Base-by-base conservation (phyloP, 2,888 invertebrate species). In the Emesis russula region DNA sequence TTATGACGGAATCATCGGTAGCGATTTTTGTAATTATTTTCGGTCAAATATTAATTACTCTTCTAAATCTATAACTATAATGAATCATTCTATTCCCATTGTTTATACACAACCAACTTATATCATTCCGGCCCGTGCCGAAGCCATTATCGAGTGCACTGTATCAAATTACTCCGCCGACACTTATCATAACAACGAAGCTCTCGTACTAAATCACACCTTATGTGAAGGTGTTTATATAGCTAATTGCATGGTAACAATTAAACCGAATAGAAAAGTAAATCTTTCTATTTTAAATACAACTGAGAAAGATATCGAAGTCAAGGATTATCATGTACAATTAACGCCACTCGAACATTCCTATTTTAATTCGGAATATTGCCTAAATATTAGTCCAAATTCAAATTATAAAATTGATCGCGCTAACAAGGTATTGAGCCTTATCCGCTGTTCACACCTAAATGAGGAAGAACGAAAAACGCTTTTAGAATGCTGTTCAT, bases 251-350 rank as follows among this genome's bases (percentile, higher is more conserved):
- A 78, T 91, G 2, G 89, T 88, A 11, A 18, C n/a, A n/a, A 36
- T 91, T 3, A 91, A 91, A 74, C 81, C 87, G 4, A 91, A 89
- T 70, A 87, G 83, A 0, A 77, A 53, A 83, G 48, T 91, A 15
- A 91, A 89, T 53, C 36, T 91, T n/a, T 83, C 89, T 31, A 70
- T 89, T 79, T 77, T 91, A 58, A 91, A 91, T 74, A 88, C 86
- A 25, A 77, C 86, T 6, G 81, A 87, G 15, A 77, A 83, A 0
- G 77, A 87, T 2, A 68, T 87, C 2, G 74, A 77, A 53, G 41
- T 90, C 13, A 85, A 83, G 15, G 58, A 85, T 58, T 78, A 85
- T 81, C n/a, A 71, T 25, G 83, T 85, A n/a, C n/a, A 33, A 0
- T 77, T 83, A 36, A 76, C 66, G 44, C 80, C 71, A 63, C 36